Base-by-base conservation (phyloP, 2,888 invertebrate genomes). In the Andrena haemorrhoa region DNA sequence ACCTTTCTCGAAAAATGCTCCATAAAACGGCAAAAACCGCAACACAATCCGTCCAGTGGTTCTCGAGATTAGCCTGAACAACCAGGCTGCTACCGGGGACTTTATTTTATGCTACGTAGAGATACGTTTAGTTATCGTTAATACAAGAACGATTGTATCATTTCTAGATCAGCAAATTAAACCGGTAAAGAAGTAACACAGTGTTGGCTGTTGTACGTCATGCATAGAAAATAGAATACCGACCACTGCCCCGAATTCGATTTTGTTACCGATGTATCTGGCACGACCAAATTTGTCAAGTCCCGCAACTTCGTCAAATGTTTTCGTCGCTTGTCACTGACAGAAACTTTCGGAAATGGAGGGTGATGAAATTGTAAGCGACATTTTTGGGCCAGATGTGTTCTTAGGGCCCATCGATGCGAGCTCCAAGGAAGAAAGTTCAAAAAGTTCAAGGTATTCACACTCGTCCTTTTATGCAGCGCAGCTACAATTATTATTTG, bases 331-430 rank as follows among this genome's bases (percentile, higher is more conserved):
- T 31, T 3, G 35, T 29, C 3, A 35, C n/a, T 29, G 20, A 69
- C 33, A 64, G 74, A 75, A 33, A 53, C 73, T 66, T 61, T 31
- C 16, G 10, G 65, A 53, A 71, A 92, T 91, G 86, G 89, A 88
- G 80, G 83, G 86, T n/a, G 83, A 89, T 20, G 89, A 91, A 68
- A 89, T 91, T 23, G 60, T 90, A 0, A 85, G 56, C 41, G 84
- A 86, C 16, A 83, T 92, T 77, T 92, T 92, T 75, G 92, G 90
- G 63, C 61, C 82, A 5, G 72, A 81, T 20, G 64, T 77, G 23
- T 56, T 74, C 23, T 29, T 68, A 41, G 65, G 74, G 10, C 16
- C 26, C 12, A 3, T 33, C 6, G n/a, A 47, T 20, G 8, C 12
- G 35, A 88, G 85, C 77, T 66, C 84, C 12, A 89, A 86, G 63